Base-by-base conservation (phyloP, 2,797 vertebrate species). In the Notolabrus celidotus region DNA sequence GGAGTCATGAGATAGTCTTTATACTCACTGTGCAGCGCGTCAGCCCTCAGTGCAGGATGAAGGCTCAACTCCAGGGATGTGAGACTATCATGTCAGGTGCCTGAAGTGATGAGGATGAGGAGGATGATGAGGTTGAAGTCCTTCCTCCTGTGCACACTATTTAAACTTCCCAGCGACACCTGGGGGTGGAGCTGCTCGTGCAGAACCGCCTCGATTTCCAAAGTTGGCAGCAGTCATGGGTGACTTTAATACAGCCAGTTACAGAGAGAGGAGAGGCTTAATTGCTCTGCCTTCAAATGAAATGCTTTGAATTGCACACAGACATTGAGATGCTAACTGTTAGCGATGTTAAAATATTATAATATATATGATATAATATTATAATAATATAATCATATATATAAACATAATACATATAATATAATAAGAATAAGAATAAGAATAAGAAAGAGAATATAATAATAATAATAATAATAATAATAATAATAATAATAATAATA, bases 21-120 rank as follows among this genome's bases (percentile, higher is more conserved):
- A 0, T 71, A 89, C 88, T 91, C 77, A 91, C 90, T 11, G 62
- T 53, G 71, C 69, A 71, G 76, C 11, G 42, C 29, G 56, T 60
- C 69, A 41, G 65, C 73, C 47, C 65, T 88, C 71, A 34, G 74
- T 61, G 67, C 66, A 79, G 76, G 67, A 58, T 50, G 74, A 29
- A 74, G 47, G 59, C 73, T 86, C 71, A 49, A 58, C 52, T 79
- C 68, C 74, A 51, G 68, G 27, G 49, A 51, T 16, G 50, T 20
- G 66, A 69, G 43, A 61, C 7, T 41, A 23, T 70, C 71, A 74
- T 49, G 19, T 70, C 85, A 86, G 87, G 85, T 88, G 49, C 49
- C 53, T 50, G 46, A 57, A 83, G 66, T 34, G 74, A 63, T 64
- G 74, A 31, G 56, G 84, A 61, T 57, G 74, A 23, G 61, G 74